Evolutionary conservation across 2,113 vertebrate genomes (phyloP), one percentile per base, ranked within the genome.

Genomic region (Macaca fascicularis): DNA sequence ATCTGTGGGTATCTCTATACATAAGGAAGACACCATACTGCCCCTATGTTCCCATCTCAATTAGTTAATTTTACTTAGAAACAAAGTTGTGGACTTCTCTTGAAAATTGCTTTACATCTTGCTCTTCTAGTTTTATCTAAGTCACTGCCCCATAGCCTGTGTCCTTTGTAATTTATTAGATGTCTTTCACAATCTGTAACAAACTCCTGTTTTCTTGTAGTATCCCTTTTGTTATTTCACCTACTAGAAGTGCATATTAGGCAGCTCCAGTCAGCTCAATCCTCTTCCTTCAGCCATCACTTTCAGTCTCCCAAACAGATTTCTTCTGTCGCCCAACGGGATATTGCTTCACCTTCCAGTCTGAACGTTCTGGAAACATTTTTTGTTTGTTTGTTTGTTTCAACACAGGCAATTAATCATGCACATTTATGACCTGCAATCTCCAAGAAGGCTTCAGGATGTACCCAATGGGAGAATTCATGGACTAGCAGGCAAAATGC

Each of bases 321-420:
- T 96, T 89, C 82, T 93, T 86, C 48, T 79, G 52, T 87, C 57
- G 82, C 38, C 40, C 30, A 0, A 79, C 40, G 40, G 67, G 57
- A 64, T 96, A 94, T 97, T 97, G 90, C 96, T 95, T 97, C 96
- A 96, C 40, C 32, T 59, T 88, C 82, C 79, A 96, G 48, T 97
- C 70, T 87, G 84, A 96, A 95, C 84, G 80, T 95, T 98, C 96
- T 96, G 88, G 95, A 97, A 94, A 94, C 45, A 95, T 76, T 95
- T 97, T 93, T 40, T 50, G 48, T 14, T 50, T 50, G 3, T 4
- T 64, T 32, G 19, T 30, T 61, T 61, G 25, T 97, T 97, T 97
- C 97, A 96, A 96, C 96, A 98, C 25, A 90, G 12, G 80, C 92
- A 95, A 96, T 98, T 97, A 97, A 97, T 98, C 94, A 97, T 83